A percentile compares a stretch with the other conserved stretches of the same genome.
Evolutionary conservation across 2,113 vertebrate genomes (phyloP).

Genomic region (Elanus axillaris): DNA sequence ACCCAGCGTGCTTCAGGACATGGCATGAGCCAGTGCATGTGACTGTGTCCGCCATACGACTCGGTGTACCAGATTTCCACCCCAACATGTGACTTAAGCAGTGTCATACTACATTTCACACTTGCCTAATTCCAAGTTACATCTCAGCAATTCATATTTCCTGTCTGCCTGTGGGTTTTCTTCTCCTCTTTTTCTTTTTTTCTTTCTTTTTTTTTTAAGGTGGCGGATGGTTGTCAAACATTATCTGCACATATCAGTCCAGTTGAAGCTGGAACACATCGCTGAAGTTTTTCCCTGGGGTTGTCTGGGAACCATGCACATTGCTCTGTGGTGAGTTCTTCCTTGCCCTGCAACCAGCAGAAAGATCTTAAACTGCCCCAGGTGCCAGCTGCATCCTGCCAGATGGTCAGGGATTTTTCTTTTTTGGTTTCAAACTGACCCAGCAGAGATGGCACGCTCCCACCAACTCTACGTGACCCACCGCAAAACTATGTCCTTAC

Average conservation of each 20-base stretch:
- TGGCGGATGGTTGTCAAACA: neutral
- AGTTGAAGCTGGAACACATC: neutral
- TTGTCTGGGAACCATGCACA: neutral
- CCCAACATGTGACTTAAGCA: neutral
- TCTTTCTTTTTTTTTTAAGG: neutral
- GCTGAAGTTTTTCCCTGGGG: neutral
- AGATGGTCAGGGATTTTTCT: slow-evolving; percentile 36
- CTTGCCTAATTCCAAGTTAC: neutral
- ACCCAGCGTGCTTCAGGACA: rapidly evolving
- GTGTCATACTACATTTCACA: neutral
- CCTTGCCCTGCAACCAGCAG: neutral
- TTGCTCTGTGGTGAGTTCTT: neutral
- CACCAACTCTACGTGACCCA: neutral
- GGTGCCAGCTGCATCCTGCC: slow-evolving; percentile 18
- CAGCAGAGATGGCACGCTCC: neutral
- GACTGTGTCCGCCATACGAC: neutral
- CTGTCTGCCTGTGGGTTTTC: neutral
- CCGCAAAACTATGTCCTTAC: neutral
- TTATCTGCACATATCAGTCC: neutral
- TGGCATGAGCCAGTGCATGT: neutral
- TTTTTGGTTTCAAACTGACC: neutral
- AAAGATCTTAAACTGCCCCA: neutral
- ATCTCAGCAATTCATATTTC: neutral
- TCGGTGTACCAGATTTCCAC: neutral
- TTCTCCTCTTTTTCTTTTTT: neutral